Percentiles rank a stretch among this genome's conserved stretches.
Evolutionary conservation across 2,797 vertebrate species (phyloP).

Genomic region (Momotus momota): DNA sequence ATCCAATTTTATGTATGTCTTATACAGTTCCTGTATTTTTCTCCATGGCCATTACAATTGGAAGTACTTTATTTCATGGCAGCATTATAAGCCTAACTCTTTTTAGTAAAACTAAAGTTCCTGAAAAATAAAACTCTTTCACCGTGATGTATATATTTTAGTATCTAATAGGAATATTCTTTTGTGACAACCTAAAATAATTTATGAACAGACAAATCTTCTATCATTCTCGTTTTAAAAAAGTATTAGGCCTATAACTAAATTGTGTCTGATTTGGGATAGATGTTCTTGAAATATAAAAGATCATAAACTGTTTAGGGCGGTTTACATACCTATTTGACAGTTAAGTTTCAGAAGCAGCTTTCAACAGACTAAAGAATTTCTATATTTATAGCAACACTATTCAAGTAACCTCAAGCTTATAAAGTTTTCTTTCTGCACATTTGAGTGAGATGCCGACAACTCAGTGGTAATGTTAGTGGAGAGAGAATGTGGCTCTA

Average conservation of each 20-base stretch:
- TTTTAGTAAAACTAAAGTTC: neutral
- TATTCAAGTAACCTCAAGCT: neutral
- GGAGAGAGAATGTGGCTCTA: neutral
- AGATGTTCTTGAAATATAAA: neutral
- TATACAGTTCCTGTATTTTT: neutral
- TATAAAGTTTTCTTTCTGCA: neutral
- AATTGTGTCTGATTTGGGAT: neutral
- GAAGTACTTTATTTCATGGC: neutral
- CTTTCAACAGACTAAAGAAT: neutral
- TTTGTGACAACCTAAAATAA: neutral
- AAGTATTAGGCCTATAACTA: neutral
- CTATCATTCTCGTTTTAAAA: neutral
- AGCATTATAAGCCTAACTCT: neutral
- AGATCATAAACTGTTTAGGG: neutral
- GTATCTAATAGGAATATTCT: neutral
- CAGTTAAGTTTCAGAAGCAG: neutral
- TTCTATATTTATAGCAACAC: neutral
- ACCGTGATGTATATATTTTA: neutral
- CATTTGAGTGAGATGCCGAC: neutral
- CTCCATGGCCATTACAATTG: neutral
- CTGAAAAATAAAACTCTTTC: neutral
- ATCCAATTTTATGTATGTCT: neutral
- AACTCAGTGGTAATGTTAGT: neutral
- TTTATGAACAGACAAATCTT: neutral
- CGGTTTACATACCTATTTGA: neutral